Evolutionary conservation across 2,797 vertebrate species (phyloP).

Genomic region (Scolopax bukidnonensis): DNA sequence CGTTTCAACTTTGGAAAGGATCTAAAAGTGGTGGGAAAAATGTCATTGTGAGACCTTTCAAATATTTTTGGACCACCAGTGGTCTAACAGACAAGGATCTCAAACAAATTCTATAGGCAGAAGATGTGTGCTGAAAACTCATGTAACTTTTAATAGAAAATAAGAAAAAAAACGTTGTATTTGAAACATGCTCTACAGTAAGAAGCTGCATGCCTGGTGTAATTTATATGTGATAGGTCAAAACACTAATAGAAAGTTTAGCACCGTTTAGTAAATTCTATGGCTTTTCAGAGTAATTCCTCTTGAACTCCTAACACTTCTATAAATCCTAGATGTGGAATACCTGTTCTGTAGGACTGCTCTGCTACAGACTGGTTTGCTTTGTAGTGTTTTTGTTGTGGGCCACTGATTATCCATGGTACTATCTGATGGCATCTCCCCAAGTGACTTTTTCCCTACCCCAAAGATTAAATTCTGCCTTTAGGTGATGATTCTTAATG

Average conservation of each 20-base stretch:
- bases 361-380: not conserved
- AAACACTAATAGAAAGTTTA: constrained; percentile 22
- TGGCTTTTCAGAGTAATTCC: constrained; percentile 36
- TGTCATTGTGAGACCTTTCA: not conserved
- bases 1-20: not conserved
- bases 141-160: not conserved
- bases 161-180: not conserved
- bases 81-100: not conserved
- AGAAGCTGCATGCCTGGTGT: not conserved
- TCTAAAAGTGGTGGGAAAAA: not conserved
- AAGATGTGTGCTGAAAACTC: not conserved
- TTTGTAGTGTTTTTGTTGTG: not conserved
- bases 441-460: not conserved
- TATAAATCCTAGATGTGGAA: not conserved
- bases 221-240: constrained; percentile 34
- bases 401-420: not conserved
- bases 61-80: not conserved
- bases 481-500: not conserved
- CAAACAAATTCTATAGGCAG: not conserved
- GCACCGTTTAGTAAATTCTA: not conserved
- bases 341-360: not conserved
- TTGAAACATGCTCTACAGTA: not conserved
- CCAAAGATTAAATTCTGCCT: not conserved
- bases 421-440: not conserved
- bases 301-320: constrained; percentile 29